phyloP scores from a whole-genome alignment of 2,797 vertebrate species.

The Masticophis lateralis region DNA sequence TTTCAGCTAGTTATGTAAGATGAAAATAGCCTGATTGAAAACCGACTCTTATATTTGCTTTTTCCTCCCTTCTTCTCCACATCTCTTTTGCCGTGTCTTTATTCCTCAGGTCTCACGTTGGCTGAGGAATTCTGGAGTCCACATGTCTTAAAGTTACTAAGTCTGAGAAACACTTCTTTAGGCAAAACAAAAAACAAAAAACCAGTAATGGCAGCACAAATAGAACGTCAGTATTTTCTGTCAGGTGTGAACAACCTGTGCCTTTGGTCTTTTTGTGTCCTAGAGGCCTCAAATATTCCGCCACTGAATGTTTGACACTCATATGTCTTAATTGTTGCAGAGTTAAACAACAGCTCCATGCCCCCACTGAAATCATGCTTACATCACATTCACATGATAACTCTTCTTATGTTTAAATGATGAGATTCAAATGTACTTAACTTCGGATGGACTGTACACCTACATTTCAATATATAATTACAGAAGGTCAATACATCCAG shows the following conservation, averaged over 20 bases:
- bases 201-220: not conserved
- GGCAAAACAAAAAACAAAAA: not conserved
- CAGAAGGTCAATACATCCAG: not conserved
- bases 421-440: not conserved
- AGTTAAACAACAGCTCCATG: not conserved
- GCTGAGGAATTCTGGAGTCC: not conserved
- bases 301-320: not conserved
- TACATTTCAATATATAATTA: not conserved
- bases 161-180: not conserved
- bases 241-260: not conserved
- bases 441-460: not conserved
- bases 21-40: not conserved
- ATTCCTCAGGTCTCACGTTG: not conserved
- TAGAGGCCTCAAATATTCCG: not conserved
- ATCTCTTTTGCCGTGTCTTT: not conserved
- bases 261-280: not conserved
- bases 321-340: not conserved
- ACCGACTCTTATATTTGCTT: not conserved
- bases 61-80: not conserved
- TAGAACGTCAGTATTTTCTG: not conserved
- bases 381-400: not conserved
- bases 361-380: not conserved
- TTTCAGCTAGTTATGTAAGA: not conserved
- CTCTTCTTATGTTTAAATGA: not conserved
- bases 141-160: not conserved